phyloP scores from a whole-genome alignment of 2,888 invertebrate species.

The Plebejus melissa region DNA sequence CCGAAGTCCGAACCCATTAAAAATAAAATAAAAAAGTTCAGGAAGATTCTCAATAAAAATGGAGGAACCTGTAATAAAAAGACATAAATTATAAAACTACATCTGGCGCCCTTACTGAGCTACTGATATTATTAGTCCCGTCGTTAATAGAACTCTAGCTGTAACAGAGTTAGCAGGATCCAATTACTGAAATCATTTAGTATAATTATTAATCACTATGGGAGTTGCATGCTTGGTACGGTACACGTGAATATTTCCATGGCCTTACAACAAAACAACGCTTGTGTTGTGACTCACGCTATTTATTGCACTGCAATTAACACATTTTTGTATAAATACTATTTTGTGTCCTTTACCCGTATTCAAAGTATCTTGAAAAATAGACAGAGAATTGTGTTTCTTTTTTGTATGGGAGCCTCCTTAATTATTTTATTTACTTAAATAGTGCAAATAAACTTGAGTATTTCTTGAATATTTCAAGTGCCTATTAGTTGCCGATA shows the following conservation, averaged over 20 bases:
- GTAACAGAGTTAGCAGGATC: neutral
- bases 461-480: too few relatives aligned
- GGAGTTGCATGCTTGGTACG: neutral
- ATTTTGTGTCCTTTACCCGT: too few relatives aligned
- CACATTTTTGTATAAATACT: too few relatives aligned
- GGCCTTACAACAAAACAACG: too few relatives aligned
- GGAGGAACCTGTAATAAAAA: conserved; percentile 15
- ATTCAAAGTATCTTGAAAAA: neutral
- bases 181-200: neutral
- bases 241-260: too few relatives aligned
- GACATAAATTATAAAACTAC: neutral
- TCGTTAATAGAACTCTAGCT: conserved; percentile 23
- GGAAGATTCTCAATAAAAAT: conserved; percentile 14
- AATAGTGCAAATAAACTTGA: too few relatives aligned
- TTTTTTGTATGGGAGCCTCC: too few relatives aligned
- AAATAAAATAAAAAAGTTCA: conserved; percentile 25
- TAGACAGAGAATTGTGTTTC: too few relatives aligned
- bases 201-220: neutral
- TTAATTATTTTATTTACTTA: too few relatives aligned
- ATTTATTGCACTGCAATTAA: too few relatives aligned
- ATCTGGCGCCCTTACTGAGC: conserved; percentile 16
- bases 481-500: too few relatives aligned
- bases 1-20: neutral
- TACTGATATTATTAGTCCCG: conserved; percentile 22
- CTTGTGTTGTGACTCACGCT: too few relatives aligned